Base-by-base conservation (phyloP, 1,140 invertebrate genomes). In the Drosophila suzukii region DNA sequence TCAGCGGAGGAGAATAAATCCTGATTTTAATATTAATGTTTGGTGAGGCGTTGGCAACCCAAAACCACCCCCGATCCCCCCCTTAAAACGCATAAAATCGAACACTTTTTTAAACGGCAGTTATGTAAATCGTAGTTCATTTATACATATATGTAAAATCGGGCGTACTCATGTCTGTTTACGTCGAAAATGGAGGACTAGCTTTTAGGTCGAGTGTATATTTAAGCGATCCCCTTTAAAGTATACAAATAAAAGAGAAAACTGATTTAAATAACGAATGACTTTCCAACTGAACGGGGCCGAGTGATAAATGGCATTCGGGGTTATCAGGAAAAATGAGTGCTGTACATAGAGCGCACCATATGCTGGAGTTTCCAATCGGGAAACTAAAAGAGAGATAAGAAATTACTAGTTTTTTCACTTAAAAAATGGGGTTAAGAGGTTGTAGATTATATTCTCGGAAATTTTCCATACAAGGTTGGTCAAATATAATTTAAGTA, bases 71-170 rank as follows among this genome's bases (percentile, higher is more conserved):
- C 4, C 6, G 7, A 3, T 11, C 36, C 2, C 6, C 27, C 15
- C 24, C 24, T 13, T 20, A 13, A 43, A 47, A n/a, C 12, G 13
- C 27, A 55, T 50, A 8, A 38, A 59, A 68, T 30, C 13, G 41
- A 50, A 53, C 43, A 49, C 60, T 55, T 83, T 83, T 71, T 71
- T 58, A 50, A 70, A 30, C 20, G 43, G 34, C 41, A 70, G 68
- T 70, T 75, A 75, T 63, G 49, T 78, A 81, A 76, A 60, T 43
- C 51, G 54, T 76, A 72, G 72, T 72, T 55, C 39, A 66, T 65
- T 75, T 65, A 80, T 57, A 65, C 38, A 34, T 34, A 36, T 58
- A 41, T 62, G 61, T 81, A 68, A 66, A 30, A 12, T 44, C 51
- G 32, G 51, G 49, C 68, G 57, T 44, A 56, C 17, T 43, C 39